Base-by-base conservation (phyloP, 2,888 invertebrate genomes). In the Aspidiotus rigidus region DNA sequence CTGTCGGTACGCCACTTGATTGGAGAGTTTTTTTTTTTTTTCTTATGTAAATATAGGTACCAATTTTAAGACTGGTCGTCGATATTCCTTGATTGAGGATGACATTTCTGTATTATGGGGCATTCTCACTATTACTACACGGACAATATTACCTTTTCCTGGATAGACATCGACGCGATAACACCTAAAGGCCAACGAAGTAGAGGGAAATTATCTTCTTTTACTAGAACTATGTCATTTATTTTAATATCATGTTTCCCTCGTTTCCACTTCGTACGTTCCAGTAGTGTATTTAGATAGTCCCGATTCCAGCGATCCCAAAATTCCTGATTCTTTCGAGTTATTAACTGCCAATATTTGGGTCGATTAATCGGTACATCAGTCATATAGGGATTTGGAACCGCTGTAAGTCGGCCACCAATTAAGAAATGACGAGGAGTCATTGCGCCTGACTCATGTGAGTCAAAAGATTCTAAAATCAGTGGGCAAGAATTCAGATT, bases 371-470 rank as follows among this genome's bases (percentile, higher is more conserved):
- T 39, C 9, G 71, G 66, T 7, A 71, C n/a, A 10, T 74, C 66
- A 2, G 62, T 62, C 1, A 76, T 7, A 17, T 75, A 71, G 0
- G 72, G 72, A 53, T 77, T 74, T 2, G 75, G 74, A 2, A 75
- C 11, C 0, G 72, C 59, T 0, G 66, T 74, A 1, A 76, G 56
- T 2, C 74, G 66, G 54, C 70, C 69, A 7, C 75, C 76, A 57
- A 76, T 75, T 0, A 77, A 71, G 60, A 77, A 76, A 66, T 77
- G 77, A 5, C 59, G 17, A 28, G 59, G 59, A 7, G 59, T 59
- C 7, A 59, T 7, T 7, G 17, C 9, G 7, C 17, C 17, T 6
- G 11, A 17, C 7, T 59, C 59, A 11, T 59, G 16, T 59, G 59
- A 39, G 28, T 59, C 59, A 7, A 7, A 7, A 7, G 59, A 59